Evolutionary conservation across 2,888 invertebrate genomes (phyloP).

Genomic region (Aleiodes testaceus): DNA sequence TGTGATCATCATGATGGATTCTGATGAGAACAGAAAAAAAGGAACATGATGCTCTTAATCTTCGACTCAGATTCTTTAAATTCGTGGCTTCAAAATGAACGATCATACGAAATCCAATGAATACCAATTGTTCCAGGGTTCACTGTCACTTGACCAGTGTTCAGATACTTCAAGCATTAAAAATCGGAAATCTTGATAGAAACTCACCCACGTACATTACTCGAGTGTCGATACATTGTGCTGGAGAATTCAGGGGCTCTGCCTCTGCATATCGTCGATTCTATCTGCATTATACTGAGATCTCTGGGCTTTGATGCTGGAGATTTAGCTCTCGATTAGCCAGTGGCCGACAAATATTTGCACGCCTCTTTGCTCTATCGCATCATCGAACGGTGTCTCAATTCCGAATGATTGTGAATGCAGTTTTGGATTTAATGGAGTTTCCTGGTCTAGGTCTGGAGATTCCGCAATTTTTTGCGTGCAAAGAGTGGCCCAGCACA

Average conservation of each 20-base stretch:
- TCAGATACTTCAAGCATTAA: not conserved
- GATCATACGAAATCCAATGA: too few species aligned
- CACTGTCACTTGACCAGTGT: too few species aligned
- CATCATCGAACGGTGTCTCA: conserved; percentile 41
- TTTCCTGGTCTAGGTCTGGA: not conserved
- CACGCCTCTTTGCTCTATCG: conserved; percentile 43
- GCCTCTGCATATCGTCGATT: conserved; percentile 25
- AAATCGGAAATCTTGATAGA: conserved; percentile 6
- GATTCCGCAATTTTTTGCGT: not conserved
- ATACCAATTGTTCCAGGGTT: too few species aligned
- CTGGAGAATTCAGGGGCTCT: conserved; percentile 16
- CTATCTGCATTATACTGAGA: conserved; percentile 26
- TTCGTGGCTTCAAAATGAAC: too few species aligned
- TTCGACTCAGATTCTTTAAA: too few species aligned
- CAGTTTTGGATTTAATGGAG: not conserved
- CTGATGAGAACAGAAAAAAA: too few species aligned
- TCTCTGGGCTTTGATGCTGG: not conserved
- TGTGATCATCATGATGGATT: conserved; percentile 23
- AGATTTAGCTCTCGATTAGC: conserved; percentile 13
- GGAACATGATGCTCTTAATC: too few species aligned
- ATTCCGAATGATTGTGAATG: conserved; percentile 28
- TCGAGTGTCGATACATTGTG: conserved; percentile 19
- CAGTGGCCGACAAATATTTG: conserved; percentile 52
- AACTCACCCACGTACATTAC: conserved; percentile 36
- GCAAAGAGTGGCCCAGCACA: conserved; percentile 2